These are phyloP conservation scores for Aphelenchoides fujianensis DNA, from an alignment of 1,140 invertebrate species.

Conservation along the genomic window DNA sequence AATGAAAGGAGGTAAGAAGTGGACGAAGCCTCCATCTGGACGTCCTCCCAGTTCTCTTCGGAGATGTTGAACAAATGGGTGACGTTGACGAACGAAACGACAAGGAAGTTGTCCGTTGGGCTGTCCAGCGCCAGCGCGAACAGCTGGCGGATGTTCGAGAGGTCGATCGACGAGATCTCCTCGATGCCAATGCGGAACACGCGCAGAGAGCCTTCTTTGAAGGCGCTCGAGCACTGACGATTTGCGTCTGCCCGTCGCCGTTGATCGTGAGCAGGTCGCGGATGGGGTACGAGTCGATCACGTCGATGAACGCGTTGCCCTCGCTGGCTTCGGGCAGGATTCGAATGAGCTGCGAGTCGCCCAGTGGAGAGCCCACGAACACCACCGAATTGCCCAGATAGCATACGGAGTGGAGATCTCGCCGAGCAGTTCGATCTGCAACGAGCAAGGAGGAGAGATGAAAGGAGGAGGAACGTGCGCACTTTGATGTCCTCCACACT, in stretches of 20 bases:
- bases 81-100: conserved; percentile 54
- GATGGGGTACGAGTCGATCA: conserved; percentile 94
- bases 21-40: conserved; percentile 72
- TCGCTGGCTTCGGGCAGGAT: conserved; percentile 77
- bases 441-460: not conserved
- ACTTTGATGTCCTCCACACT: conserved; percentile 85
- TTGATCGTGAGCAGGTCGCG: conserved; percentile 93
- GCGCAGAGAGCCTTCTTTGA: conserved; percentile 82
- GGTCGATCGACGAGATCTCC: conserved; percentile 92
- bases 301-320: conserved; percentile 75
- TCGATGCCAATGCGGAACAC: conserved; percentile 96
- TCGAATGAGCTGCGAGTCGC: conserved; percentile 91
- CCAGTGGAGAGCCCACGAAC: conserved; percentile 90
- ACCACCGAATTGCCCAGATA: conserved; percentile 97
- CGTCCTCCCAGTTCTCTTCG: conserved; percentile 95
- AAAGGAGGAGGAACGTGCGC: too few relatives aligned
- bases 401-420: conserved; percentile 94
- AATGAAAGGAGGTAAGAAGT: conserved; percentile 32
- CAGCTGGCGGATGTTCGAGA: conserved; percentile 83
- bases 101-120: conserved; percentile 51
- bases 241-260: conserved; percentile 89
- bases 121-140: conserved; percentile 47
- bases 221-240: conserved; percentile 90
- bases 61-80: conserved; percentile 74
- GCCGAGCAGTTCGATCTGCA: conserved; percentile 64